Percentiles rank a stretch among this genome's conserved stretches.
phyloP scores from a whole-genome alignment of 2,113 vertebrate species.

The Gobius niger region DNA sequence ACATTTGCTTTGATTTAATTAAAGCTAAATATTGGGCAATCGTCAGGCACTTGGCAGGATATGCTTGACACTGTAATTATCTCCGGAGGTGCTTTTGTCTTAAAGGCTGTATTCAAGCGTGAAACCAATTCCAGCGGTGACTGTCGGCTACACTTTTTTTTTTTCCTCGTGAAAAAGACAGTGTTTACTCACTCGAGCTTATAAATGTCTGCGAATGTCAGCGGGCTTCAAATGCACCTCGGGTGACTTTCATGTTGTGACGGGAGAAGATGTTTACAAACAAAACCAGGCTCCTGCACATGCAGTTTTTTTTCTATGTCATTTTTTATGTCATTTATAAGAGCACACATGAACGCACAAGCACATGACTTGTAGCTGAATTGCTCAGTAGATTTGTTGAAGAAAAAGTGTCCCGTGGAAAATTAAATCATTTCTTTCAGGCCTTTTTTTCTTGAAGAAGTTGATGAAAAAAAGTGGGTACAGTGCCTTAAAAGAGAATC shows the following conservation, averaged over 20 bases:
- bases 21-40: slow-evolving; percentile 83
- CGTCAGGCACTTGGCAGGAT: slow-evolving; percentile 71
- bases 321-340: background rate
- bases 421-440: too few species aligned
- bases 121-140: slow-evolving; percentile 76
- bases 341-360: background rate
- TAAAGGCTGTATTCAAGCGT: slow-evolving; percentile 79
- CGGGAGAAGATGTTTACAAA: slow-evolving; percentile 45
- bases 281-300: slow-evolving; percentile 14
- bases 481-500: too few species aligned
- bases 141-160: slow-evolving; percentile 59
- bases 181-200: slow-evolving; percentile 65
- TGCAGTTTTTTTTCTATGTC: background rate
- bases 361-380: too few species aligned
- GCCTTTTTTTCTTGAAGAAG: too few species aligned
- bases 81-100: slow-evolving; percentile 82
- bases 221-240: slow-evolving; percentile 15
- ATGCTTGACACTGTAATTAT: slow-evolving; percentile 83
- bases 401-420: too few species aligned
- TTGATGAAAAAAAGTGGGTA: too few species aligned
- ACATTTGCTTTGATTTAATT: slow-evolving; percentile 84
- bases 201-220: slow-evolving; percentile 46
- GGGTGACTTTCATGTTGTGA: slow-evolving; percentile 18
- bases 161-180: slow-evolving; percentile 29
- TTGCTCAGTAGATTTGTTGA: too few species aligned